A percentile compares a stretch with the other conserved stretches of the same genome.
These are phyloP conservation scores for Leptodactylus fallax DNA, from an alignment of 2,797 vertebrate species.

Conservation along the genomic window DNA sequence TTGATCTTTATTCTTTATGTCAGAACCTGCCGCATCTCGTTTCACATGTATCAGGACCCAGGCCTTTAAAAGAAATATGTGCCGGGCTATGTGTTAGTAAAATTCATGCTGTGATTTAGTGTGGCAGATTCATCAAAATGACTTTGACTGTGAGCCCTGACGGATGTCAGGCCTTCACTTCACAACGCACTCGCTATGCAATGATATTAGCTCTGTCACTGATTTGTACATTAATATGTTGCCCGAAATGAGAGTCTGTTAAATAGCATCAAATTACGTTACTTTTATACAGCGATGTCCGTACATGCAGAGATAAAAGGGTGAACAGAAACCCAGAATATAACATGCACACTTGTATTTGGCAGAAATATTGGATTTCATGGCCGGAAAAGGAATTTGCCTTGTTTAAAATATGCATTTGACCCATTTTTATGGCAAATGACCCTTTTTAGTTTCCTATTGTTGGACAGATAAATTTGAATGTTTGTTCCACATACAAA, in stretches of 20 bases:
- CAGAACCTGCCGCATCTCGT: constrained; percentile 62
- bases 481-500: not conserved
- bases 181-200: constrained; percentile 54
- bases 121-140: constrained; percentile 64
- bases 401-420: constrained; percentile 36
- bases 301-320: constrained; percentile 47
- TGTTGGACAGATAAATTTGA: constrained; percentile 25
- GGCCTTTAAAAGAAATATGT: constrained; percentile 63
- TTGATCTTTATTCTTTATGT: constrained; percentile 65
- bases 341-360: constrained; percentile 17
- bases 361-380: constrained; percentile 45
- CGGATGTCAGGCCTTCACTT: constrained; percentile 51
- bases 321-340: constrained; percentile 2
- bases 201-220: constrained; percentile 58
- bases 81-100: constrained; percentile 52
- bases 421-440: constrained; percentile 13
- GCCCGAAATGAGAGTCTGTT: constrained; percentile 43
- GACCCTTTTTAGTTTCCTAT: constrained; percentile 8
- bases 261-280: constrained; percentile 59
- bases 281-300: constrained; percentile 53
- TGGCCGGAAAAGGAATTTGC: not conserved
- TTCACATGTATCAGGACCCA: constrained; percentile 59
- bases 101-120: constrained; percentile 64
- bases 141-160: constrained; percentile 56
- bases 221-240: constrained; percentile 62